Conservation (phyloP, 2,888 invertebrate species). For the Halictus ligatus region DNA sequence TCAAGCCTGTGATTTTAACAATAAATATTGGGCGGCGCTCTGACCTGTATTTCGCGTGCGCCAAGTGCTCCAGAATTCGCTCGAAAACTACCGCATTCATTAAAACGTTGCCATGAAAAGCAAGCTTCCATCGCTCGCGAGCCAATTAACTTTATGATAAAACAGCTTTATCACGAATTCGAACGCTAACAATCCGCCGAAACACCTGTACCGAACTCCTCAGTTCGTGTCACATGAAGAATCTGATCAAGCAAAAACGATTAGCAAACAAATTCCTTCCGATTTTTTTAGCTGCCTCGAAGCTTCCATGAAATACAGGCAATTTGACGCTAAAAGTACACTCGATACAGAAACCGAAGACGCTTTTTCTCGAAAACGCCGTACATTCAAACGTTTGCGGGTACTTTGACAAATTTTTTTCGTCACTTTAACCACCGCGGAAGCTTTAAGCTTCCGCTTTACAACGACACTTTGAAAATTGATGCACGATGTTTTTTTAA, state of each 20-base stretch:
- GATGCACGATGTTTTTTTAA: too few relatives aligned
- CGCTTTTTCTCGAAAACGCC: background rate
- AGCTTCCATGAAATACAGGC: too few relatives aligned
- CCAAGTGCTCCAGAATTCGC: slow-evolving; percentile 10
- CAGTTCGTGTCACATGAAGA: background rate
- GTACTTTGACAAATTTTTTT: too few relatives aligned
- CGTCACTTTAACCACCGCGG: too few relatives aligned
- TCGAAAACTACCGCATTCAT: background rate
- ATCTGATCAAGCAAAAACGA: background rate
- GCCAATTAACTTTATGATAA: slow-evolving; percentile 1
- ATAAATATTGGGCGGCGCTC: slow-evolving; percentile 47
- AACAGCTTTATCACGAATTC: background rate
- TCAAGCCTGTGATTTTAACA: slow-evolving; percentile 27
- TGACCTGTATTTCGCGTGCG: slow-evolving; percentile 49
- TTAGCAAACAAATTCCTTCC: background rate
- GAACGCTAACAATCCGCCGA: background rate
- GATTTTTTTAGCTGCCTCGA: too few relatives aligned
- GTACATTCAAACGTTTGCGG: too few relatives aligned
- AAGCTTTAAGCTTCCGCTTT: too few relatives aligned
- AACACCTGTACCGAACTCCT: background rate
- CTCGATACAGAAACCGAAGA: background rate
- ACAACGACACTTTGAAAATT: too few relatives aligned
- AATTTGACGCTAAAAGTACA: too few relatives aligned
- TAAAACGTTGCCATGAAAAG: background rate
- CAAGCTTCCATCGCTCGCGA: background rate